These are phyloP conservation scores for Phymastichus coffea DNA, from an alignment of 1,140 invertebrate genomes.

Conservation along the genomic window DNA sequence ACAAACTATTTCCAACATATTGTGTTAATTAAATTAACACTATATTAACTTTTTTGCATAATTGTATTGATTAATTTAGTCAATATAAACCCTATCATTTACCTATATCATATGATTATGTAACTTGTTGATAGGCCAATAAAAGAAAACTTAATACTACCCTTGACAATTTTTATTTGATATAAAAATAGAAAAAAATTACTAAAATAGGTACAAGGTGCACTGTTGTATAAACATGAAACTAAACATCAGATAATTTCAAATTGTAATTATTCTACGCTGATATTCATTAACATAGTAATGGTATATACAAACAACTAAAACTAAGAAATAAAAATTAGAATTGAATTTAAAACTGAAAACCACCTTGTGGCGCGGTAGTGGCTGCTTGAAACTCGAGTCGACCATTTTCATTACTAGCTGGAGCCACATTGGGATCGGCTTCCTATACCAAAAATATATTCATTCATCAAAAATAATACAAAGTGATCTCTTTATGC, in stretches of 20 bases:
- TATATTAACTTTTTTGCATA: too few species aligned
- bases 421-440: slow-evolving; percentile 29
- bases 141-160: too few species aligned
- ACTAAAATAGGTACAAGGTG: neutral
- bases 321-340: neutral
- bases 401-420: slow-evolving; percentile 31
- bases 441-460: slow-evolving; percentile 33
- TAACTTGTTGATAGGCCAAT: too few species aligned
- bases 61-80: too few species aligned
- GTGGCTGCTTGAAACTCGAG: slow-evolving; percentile 42
- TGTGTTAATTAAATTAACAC: neutral
- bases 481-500: too few species aligned
- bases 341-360: slow-evolving; percentile 34
- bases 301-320: slow-evolving; percentile 20
- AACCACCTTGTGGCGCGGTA: slow-evolving; percentile 33
- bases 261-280: neutral
- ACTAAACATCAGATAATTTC: neutral
- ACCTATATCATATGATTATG: too few species aligned
- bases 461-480: too few species aligned
- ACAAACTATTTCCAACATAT: neutral
- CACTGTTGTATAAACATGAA: neutral
- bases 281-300: slow-evolving; percentile 12
- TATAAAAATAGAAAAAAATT: slow-evolving; percentile 13
- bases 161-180: too few species aligned
- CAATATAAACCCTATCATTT: too few species aligned